These are phyloP conservation scores for Subacronicta megacephala DNA, from an alignment of 2,888 invertebrate species.

Conservation along the genomic window DNA sequence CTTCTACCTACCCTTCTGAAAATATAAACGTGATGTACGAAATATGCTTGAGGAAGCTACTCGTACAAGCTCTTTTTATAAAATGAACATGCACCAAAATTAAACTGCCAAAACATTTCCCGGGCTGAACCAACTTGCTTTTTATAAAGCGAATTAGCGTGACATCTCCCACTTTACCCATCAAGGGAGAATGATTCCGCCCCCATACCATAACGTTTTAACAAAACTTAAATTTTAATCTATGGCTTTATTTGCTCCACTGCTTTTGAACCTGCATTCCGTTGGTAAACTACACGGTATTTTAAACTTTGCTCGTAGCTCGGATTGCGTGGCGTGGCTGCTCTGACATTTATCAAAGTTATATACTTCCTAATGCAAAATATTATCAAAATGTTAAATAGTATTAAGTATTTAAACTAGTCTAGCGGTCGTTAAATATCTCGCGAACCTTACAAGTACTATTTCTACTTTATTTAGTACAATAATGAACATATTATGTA, in stretches of 20 bases:
- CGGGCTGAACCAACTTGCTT: constrained; percentile 8
- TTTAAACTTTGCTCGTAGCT: constrained; percentile 27
- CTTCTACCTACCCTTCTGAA: too few relatives aligned
- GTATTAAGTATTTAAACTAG: too few relatives aligned
- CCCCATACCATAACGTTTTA: constrained; percentile 21
- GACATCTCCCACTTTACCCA: constrained; percentile 43
- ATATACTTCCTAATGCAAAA: not conserved
- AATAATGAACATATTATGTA: too few relatives aligned
- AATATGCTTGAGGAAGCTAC: too few relatives aligned
- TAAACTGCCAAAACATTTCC: not conserved
- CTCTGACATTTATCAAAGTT: constrained; percentile 25
- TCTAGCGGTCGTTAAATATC: too few relatives aligned
- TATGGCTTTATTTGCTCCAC: constrained; percentile 37
- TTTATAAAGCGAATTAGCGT: constrained; percentile 46
- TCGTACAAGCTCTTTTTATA: too few relatives aligned
- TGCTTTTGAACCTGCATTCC: constrained; percentile 28
- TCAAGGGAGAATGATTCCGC: constrained; percentile 24
- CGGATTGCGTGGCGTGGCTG: constrained; percentile 22
- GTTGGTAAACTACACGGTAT: constrained; percentile 12
- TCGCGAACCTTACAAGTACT: too few relatives aligned
- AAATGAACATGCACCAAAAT: not conserved
- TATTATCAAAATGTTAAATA: not conserved
- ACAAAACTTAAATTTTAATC: constrained; percentile 32
- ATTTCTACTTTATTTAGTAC: too few relatives aligned
- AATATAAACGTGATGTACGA: too few relatives aligned